These are phyloP conservation scores for Poecilia latipinna DNA, from an alignment of 2,113 vertebrate genomes.

Conservation along the genomic window DNA sequence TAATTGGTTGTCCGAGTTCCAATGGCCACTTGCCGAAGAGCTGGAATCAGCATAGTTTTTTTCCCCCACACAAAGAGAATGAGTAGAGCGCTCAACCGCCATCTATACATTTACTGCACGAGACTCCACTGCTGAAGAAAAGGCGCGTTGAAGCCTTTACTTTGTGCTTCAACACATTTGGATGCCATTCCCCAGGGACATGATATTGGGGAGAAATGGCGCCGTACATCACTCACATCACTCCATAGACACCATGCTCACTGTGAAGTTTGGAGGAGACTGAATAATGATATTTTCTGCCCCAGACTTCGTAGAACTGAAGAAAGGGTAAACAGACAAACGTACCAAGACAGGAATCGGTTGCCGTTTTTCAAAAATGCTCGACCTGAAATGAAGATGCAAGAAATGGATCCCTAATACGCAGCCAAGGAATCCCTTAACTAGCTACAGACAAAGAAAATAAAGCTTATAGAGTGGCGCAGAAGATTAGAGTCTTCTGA, in stretches of 20 bases:
- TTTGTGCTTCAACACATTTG: neutral
- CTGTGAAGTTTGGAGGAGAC: neutral
- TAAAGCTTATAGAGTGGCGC: neutral
- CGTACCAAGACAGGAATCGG: neutral
- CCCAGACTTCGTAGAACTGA: neutral
- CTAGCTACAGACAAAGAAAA: neutral
- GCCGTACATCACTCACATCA: neutral
- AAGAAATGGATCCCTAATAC: no score
- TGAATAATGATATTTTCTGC: neutral
- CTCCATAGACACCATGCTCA: neutral
- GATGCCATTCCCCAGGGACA: no score
- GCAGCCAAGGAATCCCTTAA: neutral
- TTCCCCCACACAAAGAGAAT: neutral
- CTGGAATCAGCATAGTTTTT: no score
- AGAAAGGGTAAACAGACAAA: neutral
- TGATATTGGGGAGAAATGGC: neutral
- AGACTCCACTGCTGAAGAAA: neutral
- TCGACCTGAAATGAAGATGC: neutral
- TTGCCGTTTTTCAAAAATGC: no score
- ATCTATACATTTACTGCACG: neutral
- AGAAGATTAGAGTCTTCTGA: no score
- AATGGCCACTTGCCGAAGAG: no score
- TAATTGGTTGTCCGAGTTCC: neutral
- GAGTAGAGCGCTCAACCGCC: neutral
- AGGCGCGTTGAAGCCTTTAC: neutral